Conservation (phyloP, 2,888 invertebrate species). For the Tetheella fluctuosa region DNA sequence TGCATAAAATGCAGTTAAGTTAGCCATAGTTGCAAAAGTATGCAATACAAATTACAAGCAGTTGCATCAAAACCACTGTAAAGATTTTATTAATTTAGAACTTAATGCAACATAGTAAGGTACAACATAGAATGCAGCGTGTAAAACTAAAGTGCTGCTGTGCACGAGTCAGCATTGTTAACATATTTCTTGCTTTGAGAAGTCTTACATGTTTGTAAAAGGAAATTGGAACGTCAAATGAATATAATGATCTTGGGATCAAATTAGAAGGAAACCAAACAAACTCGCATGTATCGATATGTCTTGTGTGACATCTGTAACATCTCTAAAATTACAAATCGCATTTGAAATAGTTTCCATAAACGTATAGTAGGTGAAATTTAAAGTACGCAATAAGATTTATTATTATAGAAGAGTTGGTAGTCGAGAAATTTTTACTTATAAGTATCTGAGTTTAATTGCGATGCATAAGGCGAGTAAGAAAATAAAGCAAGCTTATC, state of each 20-base stretch:
- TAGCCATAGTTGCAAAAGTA: not conserved
- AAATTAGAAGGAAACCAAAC: not conserved
- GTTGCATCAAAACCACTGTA: not conserved
- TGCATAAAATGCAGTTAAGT: not conserved
- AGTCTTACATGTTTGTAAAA: conserved; percentile 7
- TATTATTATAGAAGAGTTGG: not conserved
- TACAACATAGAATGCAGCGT: not conserved
- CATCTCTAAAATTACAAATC: no score
- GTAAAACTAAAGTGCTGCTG: not conserved
- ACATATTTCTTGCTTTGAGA: not conserved
- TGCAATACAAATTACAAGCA: not conserved
- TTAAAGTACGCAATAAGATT: no score
- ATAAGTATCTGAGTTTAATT: conserved; percentile 3
- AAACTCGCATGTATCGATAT: not conserved
- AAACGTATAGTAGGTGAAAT: no score
- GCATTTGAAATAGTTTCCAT: no score
- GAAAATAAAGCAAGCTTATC: conserved; percentile 11
- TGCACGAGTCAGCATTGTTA: conserved; percentile 6
- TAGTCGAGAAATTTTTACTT: not conserved
- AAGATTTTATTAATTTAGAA: not conserved
- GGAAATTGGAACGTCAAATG: conserved; percentile 13
- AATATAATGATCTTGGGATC: not conserved
- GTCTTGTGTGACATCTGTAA: not conserved
- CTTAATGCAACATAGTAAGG: not conserved
- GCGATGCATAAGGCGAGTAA: conserved; percentile 3